Evolutionary conservation across 1,140 invertebrate genomes (phyloP).

Genomic region (Lucilia sericata): DNA sequence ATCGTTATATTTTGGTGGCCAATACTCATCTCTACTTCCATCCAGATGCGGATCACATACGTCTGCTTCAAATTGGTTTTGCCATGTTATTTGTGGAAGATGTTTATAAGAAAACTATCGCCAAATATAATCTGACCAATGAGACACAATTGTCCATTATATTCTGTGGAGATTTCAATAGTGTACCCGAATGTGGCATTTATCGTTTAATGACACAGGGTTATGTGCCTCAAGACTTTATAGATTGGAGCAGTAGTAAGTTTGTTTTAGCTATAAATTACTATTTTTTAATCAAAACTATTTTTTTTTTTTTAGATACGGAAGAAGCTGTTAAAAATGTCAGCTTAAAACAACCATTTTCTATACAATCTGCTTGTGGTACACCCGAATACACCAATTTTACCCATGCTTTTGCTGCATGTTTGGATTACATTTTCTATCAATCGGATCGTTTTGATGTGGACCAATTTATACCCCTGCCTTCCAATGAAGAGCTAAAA

Average conservation of each 20-base stretch:
- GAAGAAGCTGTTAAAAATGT: conserved; percentile 76
- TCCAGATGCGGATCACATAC: conserved; percentile 87
- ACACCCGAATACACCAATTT: conserved; percentile 88
- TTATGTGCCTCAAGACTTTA: conserved; percentile 72
- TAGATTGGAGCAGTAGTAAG: conserved; percentile 85
- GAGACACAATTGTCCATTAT: conserved; percentile 72
- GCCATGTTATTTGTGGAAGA: conserved; percentile 72
- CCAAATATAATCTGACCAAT: conserved; percentile 68
- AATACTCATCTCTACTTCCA: conserved; percentile 96
- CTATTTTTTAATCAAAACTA: neutral
- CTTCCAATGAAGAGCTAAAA: conserved; percentile 79
- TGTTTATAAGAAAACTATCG: conserved; percentile 67
- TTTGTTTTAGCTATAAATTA: conserved; percentile 48
- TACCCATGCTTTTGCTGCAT: conserved; percentile 84
- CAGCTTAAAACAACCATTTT: conserved; percentile 73
- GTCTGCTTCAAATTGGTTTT: conserved; percentile 82
- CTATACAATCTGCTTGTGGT: conserved; percentile 79
- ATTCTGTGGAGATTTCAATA: conserved; percentile 90
- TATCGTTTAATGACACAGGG: conserved; percentile 80
- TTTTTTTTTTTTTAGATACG: conserved; percentile 70
- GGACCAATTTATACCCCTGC: conserved; percentile 80
- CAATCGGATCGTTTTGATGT: conserved; percentile 76
- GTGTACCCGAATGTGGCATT: conserved; percentile 82
- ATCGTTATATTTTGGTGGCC: conserved; percentile 78
- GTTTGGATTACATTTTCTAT: conserved; percentile 94